Evolutionary conservation across 2,888 invertebrate genomes (phyloP).

Genomic region (Incurvaria masculella): DNA sequence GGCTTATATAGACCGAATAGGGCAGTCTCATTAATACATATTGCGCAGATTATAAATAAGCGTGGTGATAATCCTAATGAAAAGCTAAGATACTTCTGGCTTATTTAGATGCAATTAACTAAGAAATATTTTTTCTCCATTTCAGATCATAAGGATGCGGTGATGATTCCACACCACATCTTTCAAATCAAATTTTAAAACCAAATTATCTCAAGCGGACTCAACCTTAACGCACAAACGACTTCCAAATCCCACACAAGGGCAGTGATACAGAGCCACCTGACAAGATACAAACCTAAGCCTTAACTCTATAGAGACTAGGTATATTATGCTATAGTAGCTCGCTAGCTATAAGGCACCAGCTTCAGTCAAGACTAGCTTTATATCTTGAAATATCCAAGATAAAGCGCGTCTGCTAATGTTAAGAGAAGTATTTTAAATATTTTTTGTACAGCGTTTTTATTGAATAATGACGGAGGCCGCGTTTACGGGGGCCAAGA

Average conservation of each 20-base stretch:
- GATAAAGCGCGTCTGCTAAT: neutral
- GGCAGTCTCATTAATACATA: too few species aligned
- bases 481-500: slow-evolving; percentile 9
- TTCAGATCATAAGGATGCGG: neutral
- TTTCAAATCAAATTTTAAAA: neutral
- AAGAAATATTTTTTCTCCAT: neutral
- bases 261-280: neutral
- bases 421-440: neutral
- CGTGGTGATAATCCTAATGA: too few species aligned
- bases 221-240: neutral
- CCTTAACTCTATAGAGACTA: neutral
- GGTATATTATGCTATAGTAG: neutral
- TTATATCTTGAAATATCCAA: neutral
- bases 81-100: too few species aligned
- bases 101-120: too few species aligned
- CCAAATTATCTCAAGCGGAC: neutral
- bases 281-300: neutral
- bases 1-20: too few species aligned
- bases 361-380: neutral
- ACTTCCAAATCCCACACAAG: too few species aligned
- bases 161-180: neutral
- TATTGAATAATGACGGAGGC: neutral
- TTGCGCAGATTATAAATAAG: too few species aligned
- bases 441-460: neutral
- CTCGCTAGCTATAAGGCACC: neutral